These are phyloP conservation scores for silkworm (Bombyx mori) DNA, from an alignment of 1,140 invertebrate genomes.

Conservation along the genomic window DNA sequence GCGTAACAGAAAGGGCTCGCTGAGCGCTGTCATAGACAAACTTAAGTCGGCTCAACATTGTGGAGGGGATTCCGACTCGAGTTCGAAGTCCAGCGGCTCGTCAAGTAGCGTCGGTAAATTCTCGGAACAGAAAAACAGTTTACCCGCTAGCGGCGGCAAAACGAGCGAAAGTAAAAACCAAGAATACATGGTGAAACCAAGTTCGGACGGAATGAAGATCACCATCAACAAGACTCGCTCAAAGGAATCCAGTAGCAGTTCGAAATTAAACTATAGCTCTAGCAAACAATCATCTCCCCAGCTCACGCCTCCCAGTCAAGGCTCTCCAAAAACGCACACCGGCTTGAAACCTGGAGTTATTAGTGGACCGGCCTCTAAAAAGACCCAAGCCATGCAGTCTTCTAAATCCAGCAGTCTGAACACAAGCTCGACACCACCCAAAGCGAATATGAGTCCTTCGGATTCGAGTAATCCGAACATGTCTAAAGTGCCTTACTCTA, in stretches of 20 bases:
- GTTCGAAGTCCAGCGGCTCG: conserved; percentile 42
- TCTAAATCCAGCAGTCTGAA: conserved; percentile 61
- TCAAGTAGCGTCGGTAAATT: conserved; percentile 59
- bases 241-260: conserved; percentile 73
- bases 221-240: conserved; percentile 90
- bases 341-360: conserved; percentile 88
- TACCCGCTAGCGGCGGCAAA: conserved; percentile 62
- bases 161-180: conserved; percentile 78
- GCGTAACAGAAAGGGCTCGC: conserved; percentile 81
- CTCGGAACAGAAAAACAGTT: conserved; percentile 68
- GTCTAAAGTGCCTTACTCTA: conserved; percentile 72
- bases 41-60: conserved; percentile 82
- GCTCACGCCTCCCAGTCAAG: conserved; percentile 71
- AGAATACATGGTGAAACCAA: conserved; percentile 90
- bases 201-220: conserved; percentile 89
- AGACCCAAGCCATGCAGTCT: conserved; percentile 74
- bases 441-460: conserved; percentile 52
- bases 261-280: conserved; percentile 58
- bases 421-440: conserved; percentile 50
- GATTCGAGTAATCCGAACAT: conserved; percentile 41
- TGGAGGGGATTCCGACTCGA: conserved; percentile 57
- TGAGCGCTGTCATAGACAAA: conserved; percentile 90
- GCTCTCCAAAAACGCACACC: conserved; percentile 83
- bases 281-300: conserved; percentile 64
- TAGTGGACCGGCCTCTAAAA: conserved; percentile 85